These are phyloP conservation scores for Lampropteryx suffumata DNA, from an alignment of 2,888 invertebrate genomes.

Conservation along the genomic window DNA sequence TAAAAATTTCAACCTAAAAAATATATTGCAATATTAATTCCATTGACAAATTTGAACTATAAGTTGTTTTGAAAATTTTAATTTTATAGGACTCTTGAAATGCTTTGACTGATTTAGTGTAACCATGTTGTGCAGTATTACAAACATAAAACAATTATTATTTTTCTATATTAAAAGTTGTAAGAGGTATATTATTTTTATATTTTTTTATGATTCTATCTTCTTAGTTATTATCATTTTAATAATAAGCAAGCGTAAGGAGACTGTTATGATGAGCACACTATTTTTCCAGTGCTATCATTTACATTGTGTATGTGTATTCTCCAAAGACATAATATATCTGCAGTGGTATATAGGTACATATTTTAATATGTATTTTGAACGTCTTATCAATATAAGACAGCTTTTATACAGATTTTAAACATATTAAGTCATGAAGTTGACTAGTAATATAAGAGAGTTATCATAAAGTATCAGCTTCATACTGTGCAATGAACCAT, in stretches of 20 bases:
- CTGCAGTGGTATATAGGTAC: slow-evolving; percentile 28
- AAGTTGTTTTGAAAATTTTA: slow-evolving; percentile 17
- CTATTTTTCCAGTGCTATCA: slow-evolving; percentile 37
- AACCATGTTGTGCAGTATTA: slow-evolving; percentile 79
- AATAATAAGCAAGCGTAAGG: slow-evolving; percentile 55
- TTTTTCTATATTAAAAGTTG: slow-evolving; percentile 71
- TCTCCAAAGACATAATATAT: slow-evolving; percentile 37
- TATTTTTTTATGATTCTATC: slow-evolving; percentile 64
- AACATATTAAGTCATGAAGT: slow-evolving; percentile 27
- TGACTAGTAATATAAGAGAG: slow-evolving; percentile 40
- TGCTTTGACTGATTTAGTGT: slow-evolving; percentile 79
- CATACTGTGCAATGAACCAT: slow-evolving; percentile 73
- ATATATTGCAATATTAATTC: slow-evolving; percentile 22
- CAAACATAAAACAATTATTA: slow-evolving; percentile 66
- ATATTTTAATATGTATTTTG: slow-evolving; percentile 38
- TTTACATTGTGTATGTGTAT: slow-evolving; percentile 28
- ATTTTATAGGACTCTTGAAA: slow-evolving; percentile 48
- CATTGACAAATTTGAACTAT: slow-evolving; percentile 14
- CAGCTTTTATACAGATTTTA: slow-evolving; percentile 36
- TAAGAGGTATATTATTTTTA: slow-evolving; percentile 75
- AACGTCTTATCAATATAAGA: slow-evolving; percentile 30
- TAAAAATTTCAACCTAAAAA: slow-evolving; percentile 11
- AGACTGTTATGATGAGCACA: slow-evolving; percentile 41
- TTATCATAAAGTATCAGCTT: slow-evolving; percentile 45
- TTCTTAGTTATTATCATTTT: slow-evolving; percentile 50